phyloP scores from a whole-genome alignment of 2,113 vertebrate genomes.

The Canis aureus region DNA sequence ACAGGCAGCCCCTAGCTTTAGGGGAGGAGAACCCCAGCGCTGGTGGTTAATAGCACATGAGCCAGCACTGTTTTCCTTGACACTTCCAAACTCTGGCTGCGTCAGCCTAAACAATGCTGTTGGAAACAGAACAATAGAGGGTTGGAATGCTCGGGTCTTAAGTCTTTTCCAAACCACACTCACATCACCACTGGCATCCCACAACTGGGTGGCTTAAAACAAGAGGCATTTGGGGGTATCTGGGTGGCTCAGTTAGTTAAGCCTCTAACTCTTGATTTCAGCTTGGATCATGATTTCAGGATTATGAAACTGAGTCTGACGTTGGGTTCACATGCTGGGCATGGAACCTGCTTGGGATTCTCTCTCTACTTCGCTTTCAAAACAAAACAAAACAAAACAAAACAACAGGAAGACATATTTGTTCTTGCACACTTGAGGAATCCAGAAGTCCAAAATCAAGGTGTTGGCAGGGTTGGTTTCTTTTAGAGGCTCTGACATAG shows the following conservation, averaged over 20 bases:
- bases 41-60: neutral
- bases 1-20: neutral
- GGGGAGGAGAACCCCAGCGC: neutral
- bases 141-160: neutral
- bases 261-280: neutral
- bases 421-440: neutral
- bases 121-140: neutral
- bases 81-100: neutral
- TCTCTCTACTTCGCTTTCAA: neutral
- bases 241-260: neutral
- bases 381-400: neutral
- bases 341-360: neutral
- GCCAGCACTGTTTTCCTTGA: neutral
- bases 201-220: neutral
- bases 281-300: neutral
- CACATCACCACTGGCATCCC: neutral
- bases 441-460: conserved; percentile 12
- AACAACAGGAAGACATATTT: neutral
- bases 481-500: neutral
- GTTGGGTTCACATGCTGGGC: neutral
- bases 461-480: neutral
- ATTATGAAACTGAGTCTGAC: neutral
- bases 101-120: neutral
- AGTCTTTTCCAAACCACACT: neutral
- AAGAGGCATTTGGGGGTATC: neutral